Evolutionary conservation across 2,113 vertebrate genomes (phyloP).

Genomic region (Polyodon spathula): DNA sequence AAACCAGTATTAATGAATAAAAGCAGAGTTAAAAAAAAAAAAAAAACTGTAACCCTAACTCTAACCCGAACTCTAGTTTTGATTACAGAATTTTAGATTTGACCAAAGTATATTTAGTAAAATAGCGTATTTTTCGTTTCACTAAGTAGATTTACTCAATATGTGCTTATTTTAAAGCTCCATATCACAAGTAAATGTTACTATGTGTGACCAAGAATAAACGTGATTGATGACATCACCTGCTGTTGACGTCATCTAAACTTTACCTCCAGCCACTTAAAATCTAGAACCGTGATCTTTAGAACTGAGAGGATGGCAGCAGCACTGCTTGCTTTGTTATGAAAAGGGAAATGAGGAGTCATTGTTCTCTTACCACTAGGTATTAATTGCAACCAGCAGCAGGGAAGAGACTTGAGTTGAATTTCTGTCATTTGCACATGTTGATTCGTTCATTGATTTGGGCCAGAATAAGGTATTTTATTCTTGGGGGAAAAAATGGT

Average conservation of each 20-base stretch:
- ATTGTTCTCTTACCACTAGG: slow-evolving; percentile 13
- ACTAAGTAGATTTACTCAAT: no score
- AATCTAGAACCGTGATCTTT: slow-evolving; percentile 9
- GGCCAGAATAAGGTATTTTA: slow-evolving; percentile 40
- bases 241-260: slow-evolving; percentile 12
- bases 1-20: no score
- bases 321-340: slow-evolving; percentile 54
- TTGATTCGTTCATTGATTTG: slow-evolving; percentile 52
- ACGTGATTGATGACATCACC: slow-evolving; percentile 11
- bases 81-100: no score
- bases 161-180: no score
- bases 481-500: slow-evolving; percentile 22
- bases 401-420: slow-evolving; percentile 24
- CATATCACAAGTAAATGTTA: no score
- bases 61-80: no score
- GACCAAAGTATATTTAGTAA: no score
- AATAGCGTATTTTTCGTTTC: no score
- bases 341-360: slow-evolving; percentile 14
- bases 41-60: neutral
- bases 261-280: slow-evolving; percentile 1
- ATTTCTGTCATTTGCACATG: slow-evolving; percentile 61
- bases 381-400: slow-evolving; percentile 3
- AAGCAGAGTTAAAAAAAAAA: no score
- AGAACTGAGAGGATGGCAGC: slow-evolving; percentile 30
- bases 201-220: slow-evolving; percentile 6